These are phyloP conservation scores for Apis dorsata DNA, from an alignment of 1,140 invertebrate species.

Conservation along the genomic window DNA sequence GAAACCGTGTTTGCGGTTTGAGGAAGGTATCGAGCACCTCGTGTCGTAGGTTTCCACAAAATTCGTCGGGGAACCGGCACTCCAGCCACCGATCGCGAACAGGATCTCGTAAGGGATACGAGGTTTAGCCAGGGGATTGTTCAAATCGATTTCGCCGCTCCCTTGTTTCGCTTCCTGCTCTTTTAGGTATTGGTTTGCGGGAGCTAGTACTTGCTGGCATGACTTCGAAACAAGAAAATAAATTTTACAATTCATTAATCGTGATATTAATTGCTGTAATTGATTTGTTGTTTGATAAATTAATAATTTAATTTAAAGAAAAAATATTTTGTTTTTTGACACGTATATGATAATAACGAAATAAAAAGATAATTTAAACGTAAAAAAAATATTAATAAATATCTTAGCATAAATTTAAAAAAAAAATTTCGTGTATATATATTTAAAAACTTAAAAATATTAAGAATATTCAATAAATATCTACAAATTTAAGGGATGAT, in stretches of 20 bases:
- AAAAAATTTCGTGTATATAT: no score
- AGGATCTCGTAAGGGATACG: slow-evolving; percentile 86
- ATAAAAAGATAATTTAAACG: no score
- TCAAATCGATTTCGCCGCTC: slow-evolving; percentile 80
- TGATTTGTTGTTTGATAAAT: neutral
- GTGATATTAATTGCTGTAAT: neutral
- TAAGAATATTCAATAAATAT: no score
- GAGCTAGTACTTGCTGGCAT: slow-evolving; percentile 84
- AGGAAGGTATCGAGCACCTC: slow-evolving; percentile 53
- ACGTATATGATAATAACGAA: no score
- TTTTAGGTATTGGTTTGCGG: slow-evolving; percentile 83
- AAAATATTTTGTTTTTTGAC: no score
- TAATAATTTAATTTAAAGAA: no score
- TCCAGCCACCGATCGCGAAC: slow-evolving; percentile 90
- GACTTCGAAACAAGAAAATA: slow-evolving; percentile 72
- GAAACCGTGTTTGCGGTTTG: neutral
- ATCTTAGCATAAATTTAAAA: no score
- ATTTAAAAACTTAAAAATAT: no score
- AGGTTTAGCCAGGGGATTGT: slow-evolving; percentile 82
- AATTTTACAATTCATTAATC: neutral
- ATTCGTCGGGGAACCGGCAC: slow-evolving; percentile 88
- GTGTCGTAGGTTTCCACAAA: slow-evolving; percentile 90
- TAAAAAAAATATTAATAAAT: no score
- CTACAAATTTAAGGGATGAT: no score
- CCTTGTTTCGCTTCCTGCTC: slow-evolving; percentile 82